Percentiles rank a stretch among this genome's conserved stretches.
These are phyloP conservation scores for Tipula vernalis DNA, from an alignment of 2,888 invertebrate genomes.

Conservation along the genomic window DNA sequence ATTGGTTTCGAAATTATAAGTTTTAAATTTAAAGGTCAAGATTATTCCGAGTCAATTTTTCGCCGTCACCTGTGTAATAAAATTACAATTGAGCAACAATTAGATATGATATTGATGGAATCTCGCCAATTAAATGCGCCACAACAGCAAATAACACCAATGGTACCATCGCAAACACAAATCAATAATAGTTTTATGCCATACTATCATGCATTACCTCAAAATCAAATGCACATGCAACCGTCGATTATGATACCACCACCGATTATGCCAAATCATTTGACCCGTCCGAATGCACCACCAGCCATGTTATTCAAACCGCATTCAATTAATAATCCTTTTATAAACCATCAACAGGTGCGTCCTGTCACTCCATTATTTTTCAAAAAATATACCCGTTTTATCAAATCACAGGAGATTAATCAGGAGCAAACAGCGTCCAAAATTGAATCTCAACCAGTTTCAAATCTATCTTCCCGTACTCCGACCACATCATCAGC, in stretches of 20 bases:
- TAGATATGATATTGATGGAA: neutral
- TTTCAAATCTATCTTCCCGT: neutral
- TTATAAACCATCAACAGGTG: neutral
- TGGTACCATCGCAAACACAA: neutral
- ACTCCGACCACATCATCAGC: neutral
- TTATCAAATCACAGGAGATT: neutral
- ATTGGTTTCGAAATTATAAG: constrained; percentile 1
- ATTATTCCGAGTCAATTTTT: neutral
- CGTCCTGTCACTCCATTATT: neutral
- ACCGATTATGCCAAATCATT: neutral
- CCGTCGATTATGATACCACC: neutral
- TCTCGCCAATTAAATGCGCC: neutral
- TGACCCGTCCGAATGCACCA: neutral
- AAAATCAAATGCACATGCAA: neutral
- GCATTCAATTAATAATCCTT: neutral
- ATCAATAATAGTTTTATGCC: neutral
- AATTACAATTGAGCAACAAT: neutral
- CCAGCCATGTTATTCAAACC: neutral
- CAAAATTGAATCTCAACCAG: neutral
- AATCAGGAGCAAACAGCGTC: neutral
- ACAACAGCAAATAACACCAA: neutral
- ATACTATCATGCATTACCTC: neutral
- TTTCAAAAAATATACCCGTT: constrained; percentile 5
- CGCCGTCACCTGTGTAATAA: neutral
- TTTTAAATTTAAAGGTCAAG: constrained; percentile 8